Evolutionary conservation across 2,113 vertebrate genomes (phyloP), one percentile per base, ranked within the genome.

Genomic region (Tautogolabrus adspersus): DNA sequence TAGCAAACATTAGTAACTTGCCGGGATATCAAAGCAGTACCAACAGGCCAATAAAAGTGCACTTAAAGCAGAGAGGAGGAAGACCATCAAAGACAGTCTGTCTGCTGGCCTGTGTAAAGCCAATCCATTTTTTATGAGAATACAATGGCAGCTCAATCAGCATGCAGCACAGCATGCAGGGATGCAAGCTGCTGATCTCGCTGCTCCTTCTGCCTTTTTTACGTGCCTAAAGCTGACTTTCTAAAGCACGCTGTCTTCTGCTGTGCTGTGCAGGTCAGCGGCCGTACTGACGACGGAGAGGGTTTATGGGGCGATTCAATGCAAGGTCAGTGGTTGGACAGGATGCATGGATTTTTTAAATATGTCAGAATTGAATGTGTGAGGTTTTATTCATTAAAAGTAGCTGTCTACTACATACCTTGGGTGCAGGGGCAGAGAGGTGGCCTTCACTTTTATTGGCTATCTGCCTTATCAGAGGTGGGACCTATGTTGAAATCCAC

Each of bases 121-220:
- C 62, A 88, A 86, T 88, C 64, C 64, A 78, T 85, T 82, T 83
- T 90, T 89, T 90, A 85, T 90, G 84, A 91, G 79, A 87, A 86
- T 83, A 92, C 82, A 87, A 86, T 84, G 72, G 59, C 78, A 77
- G 81, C 72, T 85, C 83, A 82, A 92, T 94, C 89, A 90, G 90
- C 82, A 93, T 91, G 87, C 89, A 80, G 82, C 68, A 49, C 73
- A 77, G 79, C 84, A 81, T 72, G 77, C 81, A 77, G 62, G 65
- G 68, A 77, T 52, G 69, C 75, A 79, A 72, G 77, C 67, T 72
- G 84, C 84, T 84, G 87, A 88, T 91, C 87, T 86, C 26, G 3
- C 71, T 81, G 86, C 89, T 90, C 86, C 92, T 91, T 90, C 80
- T 88, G 78, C 87, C 69, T 83, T 82, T 77, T 10, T 26, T 26